Evolutionary conservation across 2,888 invertebrate species (phyloP).

Genomic region (Eulithis prunata): DNA sequence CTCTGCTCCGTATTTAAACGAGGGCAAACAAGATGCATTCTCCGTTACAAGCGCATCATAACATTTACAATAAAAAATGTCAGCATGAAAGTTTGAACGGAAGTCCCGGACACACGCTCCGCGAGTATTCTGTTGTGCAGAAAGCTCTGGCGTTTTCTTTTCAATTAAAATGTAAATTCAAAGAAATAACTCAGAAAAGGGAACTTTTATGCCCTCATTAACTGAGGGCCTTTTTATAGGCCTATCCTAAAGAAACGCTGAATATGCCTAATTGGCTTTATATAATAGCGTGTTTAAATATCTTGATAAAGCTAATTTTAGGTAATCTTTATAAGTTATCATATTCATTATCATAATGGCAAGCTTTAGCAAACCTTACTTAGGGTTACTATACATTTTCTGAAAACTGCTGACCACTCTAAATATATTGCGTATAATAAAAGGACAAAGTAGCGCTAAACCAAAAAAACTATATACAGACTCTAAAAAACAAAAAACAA

Average conservation of each 20-base stretch:
- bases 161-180: conserved; percentile 73
- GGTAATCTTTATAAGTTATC: conserved; percentile 1
- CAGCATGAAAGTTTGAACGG: conserved; percentile 25
- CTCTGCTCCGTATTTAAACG: conserved; percentile 12
- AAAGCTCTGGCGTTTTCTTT: conserved; percentile 60
- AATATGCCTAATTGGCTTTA: conserved; percentile 63
- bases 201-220: conserved; percentile 69
- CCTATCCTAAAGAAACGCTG: conserved; percentile 57
- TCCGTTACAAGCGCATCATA: conserved; percentile 19
- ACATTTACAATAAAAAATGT: conserved; percentile 21
- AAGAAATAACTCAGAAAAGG: conserved; percentile 66
- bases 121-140: conserved; percentile 44
- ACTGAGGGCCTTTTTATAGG: conserved; percentile 60
- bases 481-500: too few species aligned
- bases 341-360: conserved; percentile 1
- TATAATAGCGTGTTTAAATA: conserved; percentile 59
- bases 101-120: conserved; percentile 32
- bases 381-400: too few species aligned
- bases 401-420: too few species aligned
- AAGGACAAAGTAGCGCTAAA: too few species aligned
- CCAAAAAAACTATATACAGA: too few species aligned
- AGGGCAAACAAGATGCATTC: conserved; percentile 15
- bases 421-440: background rate
- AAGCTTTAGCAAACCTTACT: too few species aligned
- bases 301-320: conserved; percentile 47